Evolutionary conservation across 2,797 vertebrate species (phyloP).

Genomic region (Dryobates pubescens): DNA sequence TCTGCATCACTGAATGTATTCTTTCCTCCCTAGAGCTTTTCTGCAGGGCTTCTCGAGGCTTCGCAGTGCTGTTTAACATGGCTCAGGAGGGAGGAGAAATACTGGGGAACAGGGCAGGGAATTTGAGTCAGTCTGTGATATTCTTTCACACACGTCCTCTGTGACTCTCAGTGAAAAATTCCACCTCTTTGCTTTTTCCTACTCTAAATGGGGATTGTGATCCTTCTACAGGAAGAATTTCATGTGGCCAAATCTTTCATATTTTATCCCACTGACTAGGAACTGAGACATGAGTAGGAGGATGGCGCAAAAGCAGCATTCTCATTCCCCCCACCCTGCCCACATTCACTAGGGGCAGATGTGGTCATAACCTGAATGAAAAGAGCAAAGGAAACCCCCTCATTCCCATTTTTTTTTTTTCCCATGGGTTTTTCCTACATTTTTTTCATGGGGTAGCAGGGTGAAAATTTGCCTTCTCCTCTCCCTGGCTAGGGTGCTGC

Average conservation of each 20-base stretch:
- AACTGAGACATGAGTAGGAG: background rate
- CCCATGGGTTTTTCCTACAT: rapidly evolving
- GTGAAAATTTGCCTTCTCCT: background rate
- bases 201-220: background rate
- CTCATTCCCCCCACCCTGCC: background rate
- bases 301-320: background rate
- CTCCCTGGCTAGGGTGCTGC: background rate
- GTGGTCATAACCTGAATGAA: background rate
- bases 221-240: background rate
- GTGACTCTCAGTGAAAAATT: background rate
- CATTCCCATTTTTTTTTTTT: background rate
- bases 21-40: slow-evolving; percentile 30
- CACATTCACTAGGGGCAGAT: background rate
- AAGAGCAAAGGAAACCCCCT: background rate
- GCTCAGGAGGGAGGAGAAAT: background rate
- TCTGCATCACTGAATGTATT: background rate
- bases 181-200: background rate
- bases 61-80: background rate
- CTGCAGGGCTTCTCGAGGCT: background rate
- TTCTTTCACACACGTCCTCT: background rate
- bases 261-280: background rate
- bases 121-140: background rate
- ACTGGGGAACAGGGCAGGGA: background rate
- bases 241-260: background rate
- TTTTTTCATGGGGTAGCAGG: background rate